phyloP scores from a whole-genome alignment of 2,888 invertebrate genomes.

The Harpagoxenus sublaevis region DNA sequence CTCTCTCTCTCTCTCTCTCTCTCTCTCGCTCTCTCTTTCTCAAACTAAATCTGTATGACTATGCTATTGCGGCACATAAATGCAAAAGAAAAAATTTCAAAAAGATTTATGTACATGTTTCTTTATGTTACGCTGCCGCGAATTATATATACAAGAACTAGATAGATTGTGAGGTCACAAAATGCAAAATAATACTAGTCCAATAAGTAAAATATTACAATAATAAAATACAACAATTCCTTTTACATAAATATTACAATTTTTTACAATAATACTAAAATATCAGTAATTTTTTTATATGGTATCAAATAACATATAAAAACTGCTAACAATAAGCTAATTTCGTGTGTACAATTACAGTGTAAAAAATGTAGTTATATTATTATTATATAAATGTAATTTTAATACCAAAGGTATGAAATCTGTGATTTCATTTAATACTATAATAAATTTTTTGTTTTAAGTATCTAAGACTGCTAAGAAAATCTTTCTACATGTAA shows the following conservation, averaged over 20 bases:
- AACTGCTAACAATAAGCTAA: no score
- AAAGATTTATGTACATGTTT: not conserved
- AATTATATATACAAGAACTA: not conserved
- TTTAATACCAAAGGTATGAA: not conserved
- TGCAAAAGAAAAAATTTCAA: not conserved
- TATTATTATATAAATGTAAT: not conserved
- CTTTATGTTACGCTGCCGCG: not conserved
- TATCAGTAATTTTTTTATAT: not conserved
- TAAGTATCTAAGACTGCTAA: not conserved
- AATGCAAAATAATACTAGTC: conserved; percentile 7
- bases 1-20: not conserved
- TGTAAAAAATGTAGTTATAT: not conserved
- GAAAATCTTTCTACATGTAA: not conserved
- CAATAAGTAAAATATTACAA: not conserved
- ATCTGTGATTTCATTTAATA: not conserved
- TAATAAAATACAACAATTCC: not conserved
- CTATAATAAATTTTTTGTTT: not conserved
- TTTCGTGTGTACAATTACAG: not conserved
- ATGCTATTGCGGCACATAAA: not conserved
- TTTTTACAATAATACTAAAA: not conserved
- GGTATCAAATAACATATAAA: not conserved
- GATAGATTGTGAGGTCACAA: not conserved
- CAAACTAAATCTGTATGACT: not conserved
- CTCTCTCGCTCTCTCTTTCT: no score
- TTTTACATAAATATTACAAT: conserved; percentile 18